Evolutionary conservation across 2,797 vertebrate species (phyloP), one percentile per base, ranked within the genome.

Genomic region (Channallabes apus): DNA sequence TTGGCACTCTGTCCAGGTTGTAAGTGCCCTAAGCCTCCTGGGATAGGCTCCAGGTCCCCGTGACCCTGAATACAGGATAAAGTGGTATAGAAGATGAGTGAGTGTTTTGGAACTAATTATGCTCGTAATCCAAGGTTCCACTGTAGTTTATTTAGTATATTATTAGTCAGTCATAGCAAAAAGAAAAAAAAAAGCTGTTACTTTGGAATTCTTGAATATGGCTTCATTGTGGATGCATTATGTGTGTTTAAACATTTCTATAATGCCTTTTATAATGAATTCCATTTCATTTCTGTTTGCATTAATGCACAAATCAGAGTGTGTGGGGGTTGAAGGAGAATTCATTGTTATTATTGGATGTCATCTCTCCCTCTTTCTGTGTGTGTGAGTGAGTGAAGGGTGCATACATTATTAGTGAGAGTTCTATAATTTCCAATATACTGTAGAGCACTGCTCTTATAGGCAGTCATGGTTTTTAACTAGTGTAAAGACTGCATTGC

Each of bases 291-390:
- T 76, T 54, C 27, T 56, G 1, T 59, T 32, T 76, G 51, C 73
- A 56, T 58, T 76, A 29, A 76, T 76, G 73, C 32, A 32, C 73
- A 76, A 58, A 76, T 29, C n/a, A 75, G 24, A 58, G 73, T 76
- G 27, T 77, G 6, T 35, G 54, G 4, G 3, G 27, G 7, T 11
- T 56, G 51, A 76, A 29, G 73, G 17, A 24, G 18, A 58, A 76
- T 58, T 20, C 8, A 22, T 76, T 75, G 32, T 75, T 58, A 76
- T n/a, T 76, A 56, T 20, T 20, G 51, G 72, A n/a, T n/a, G 8
- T 76, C 73, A 58, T 22, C 54, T 76, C n/a, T 67, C 12, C 6
- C n/a, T 62, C 22, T 22, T 9, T 62, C 22, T n/a, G 7, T 62
- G 61, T 51, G 0, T 20, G 2, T n/a, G 35, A 29, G 27, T 67